These are phyloP conservation scores for Xiphorhynchus elegans DNA, from an alignment of 2,113 vertebrate species.

Conservation along the genomic window DNA sequence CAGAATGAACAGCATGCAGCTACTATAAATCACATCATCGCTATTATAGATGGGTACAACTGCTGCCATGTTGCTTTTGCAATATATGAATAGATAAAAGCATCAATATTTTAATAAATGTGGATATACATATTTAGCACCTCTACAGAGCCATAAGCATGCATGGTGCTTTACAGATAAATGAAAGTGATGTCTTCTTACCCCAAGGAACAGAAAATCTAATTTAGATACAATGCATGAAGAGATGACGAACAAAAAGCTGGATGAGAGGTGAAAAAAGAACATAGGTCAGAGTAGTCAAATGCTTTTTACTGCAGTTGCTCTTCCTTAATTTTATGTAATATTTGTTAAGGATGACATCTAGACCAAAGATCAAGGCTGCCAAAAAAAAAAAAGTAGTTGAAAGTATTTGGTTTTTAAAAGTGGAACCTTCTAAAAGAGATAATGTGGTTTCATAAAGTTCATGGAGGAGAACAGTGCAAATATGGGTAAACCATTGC, in stretches of 20 bases:
- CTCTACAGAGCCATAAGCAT: neutral
- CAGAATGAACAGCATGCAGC: neutral
- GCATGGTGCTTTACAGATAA: constrained; percentile 38
- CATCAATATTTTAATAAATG: constrained; percentile 36
- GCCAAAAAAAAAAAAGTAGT: neutral
- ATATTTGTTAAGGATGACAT: neutral
- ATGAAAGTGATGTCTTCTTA: constrained; percentile 40
- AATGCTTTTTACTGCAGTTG: neutral
- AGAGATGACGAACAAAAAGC: neutral
- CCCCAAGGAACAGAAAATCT: constrained; percentile 38
- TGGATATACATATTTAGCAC: constrained; percentile 26
- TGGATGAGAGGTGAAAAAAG: neutral
- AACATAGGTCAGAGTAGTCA: neutral
- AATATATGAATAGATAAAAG: constrained; percentile 18
- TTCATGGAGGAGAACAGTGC: neutral
- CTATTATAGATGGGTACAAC: neutral
- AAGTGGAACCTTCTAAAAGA: neutral
- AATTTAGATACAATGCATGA: constrained; percentile 44
- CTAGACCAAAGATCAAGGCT: neutral
- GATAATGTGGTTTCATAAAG: neutral
- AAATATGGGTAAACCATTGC: neutral
- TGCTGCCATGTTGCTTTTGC: constrained; percentile 14
- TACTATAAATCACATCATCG: constrained; percentile 4
- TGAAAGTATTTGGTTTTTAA: constrained; percentile 5
- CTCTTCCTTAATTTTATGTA: constrained; percentile 30